Conservation (phyloP, 2,113 vertebrate species). For the Halcyon malimbica region DNA sequence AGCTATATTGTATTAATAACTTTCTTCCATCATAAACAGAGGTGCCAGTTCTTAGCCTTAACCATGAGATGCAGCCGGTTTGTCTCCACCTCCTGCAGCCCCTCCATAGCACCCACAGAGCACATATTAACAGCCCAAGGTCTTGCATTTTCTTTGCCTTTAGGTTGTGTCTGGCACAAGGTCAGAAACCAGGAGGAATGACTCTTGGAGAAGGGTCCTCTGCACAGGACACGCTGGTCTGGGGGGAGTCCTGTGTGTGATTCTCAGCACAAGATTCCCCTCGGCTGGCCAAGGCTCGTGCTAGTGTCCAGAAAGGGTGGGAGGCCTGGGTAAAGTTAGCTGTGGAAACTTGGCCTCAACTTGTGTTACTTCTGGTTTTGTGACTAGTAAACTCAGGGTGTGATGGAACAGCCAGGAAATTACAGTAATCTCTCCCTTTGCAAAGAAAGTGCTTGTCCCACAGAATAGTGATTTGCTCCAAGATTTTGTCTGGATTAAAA, state of each 20-base stretch:
- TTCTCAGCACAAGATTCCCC: accelerated
- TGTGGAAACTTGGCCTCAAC: not conserved
- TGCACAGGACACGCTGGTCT: not conserved
- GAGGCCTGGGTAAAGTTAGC: not conserved
- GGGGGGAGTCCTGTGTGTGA: accelerated
- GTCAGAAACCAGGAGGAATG: not conserved
- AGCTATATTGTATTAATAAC: not conserved
- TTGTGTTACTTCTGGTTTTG: not conserved
- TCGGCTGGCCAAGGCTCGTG: not conserved
- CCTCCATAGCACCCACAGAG: not conserved
- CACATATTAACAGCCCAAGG: accelerated
- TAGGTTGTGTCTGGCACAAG: not conserved
- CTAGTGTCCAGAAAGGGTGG: not conserved
- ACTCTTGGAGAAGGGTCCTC: not conserved
- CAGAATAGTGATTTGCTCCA: not conserved
- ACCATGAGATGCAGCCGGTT: not conserved
- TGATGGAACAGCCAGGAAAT: not conserved
- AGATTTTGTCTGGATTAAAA: not conserved
- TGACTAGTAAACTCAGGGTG: not conserved
- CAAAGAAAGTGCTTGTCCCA: not conserved
- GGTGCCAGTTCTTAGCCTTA: not conserved
- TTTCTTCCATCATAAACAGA: not conserved
- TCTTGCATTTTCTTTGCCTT: not conserved
- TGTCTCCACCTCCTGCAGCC: not conserved
- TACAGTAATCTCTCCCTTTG: not conserved